phyloP scores from a whole-genome alignment of 2,113 vertebrate genomes.

The Ursus arctos region DNA sequence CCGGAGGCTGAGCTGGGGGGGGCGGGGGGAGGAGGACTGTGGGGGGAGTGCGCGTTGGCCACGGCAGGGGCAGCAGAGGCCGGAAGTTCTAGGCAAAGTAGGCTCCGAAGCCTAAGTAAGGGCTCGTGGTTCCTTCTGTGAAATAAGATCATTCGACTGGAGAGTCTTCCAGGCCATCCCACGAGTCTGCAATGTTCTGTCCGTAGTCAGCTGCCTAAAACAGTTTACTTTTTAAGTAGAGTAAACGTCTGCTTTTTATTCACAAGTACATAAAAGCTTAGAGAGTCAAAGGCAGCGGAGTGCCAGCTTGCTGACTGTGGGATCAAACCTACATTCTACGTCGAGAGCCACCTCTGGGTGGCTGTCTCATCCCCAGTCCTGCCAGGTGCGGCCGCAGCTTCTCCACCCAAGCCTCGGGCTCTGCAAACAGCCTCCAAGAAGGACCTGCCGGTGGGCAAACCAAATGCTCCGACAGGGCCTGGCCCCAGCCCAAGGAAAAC shows the following conservation, averaged over 20 bases:
- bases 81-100: neutral
- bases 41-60: no score
- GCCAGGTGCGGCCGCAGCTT: neutral
- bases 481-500: neutral
- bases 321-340: neutral
- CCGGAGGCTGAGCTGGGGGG: neutral
- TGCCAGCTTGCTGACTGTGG: neutral
- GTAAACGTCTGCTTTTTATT: neutral
- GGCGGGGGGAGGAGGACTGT: neutral
- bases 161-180: neutral
- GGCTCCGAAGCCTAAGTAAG: neutral
- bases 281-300: neutral
- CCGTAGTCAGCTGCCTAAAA: neutral
- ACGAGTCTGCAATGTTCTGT: neutral
- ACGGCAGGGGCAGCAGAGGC: neutral
- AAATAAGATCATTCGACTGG: neutral
- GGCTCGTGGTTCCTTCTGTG: neutral
- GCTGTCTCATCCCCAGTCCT: neutral
- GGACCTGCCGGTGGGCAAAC: neutral
- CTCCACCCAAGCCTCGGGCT: neutral
- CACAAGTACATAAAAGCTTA: neutral
- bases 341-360: neutral
- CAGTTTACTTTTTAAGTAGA: conserved; percentile 2
- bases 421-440: neutral
- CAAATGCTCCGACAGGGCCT: neutral